Evolutionary conservation across 1,140 invertebrate species (phyloP), one percentile per base, ranked within the genome.

Genomic region (Panagrolaimus sp.): DNA sequence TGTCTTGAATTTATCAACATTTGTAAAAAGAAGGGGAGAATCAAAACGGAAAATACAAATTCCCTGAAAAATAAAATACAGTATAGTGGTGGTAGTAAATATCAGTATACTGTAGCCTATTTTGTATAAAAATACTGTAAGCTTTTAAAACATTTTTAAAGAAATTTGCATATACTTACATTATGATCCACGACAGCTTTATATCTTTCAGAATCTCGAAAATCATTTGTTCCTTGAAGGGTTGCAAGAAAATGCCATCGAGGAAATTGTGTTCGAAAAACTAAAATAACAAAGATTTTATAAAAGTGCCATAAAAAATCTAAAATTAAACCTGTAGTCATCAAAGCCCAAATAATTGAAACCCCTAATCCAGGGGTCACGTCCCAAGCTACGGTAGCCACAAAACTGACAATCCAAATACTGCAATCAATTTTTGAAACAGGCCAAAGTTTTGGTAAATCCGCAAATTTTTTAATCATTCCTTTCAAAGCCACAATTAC

Each of bases 11-110:
- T 73, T 47, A 47, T 82, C 80, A 14, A 83, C 79, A 68, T 82
- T 82, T 4, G 82, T 81, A 63, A 83, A 82, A 4, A 82, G 66
- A 5, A 82, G 68, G 4, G 80, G 80, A 44, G 80, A 71, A 69
- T 82, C 80, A 67, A 82, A 82, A 24, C 80, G 80, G 66, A 82
- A 82, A 14, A 83, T 72, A 46, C 80, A 83, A 67, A 82, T 82
- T 44, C 79, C 79, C 72, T 79, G 44, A 46, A 77, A 67, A 38
- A 58, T 46, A 62, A 15, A 12, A 43, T 43, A 45, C 7, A 32
- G 21, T 1, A 15, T 12, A 55, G 9, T 48, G 47, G 47, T 48
- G 15, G 45, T 46, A 46, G n/a, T 46, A 24, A 2, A 17, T n/a
- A 17, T 24, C 9, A 3, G 21, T 24, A 2, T 48, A 17, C 21